Evolutionary conservation across 2,888 invertebrate genomes (phyloP).

Genomic region (Chalcis sispes): DNA sequence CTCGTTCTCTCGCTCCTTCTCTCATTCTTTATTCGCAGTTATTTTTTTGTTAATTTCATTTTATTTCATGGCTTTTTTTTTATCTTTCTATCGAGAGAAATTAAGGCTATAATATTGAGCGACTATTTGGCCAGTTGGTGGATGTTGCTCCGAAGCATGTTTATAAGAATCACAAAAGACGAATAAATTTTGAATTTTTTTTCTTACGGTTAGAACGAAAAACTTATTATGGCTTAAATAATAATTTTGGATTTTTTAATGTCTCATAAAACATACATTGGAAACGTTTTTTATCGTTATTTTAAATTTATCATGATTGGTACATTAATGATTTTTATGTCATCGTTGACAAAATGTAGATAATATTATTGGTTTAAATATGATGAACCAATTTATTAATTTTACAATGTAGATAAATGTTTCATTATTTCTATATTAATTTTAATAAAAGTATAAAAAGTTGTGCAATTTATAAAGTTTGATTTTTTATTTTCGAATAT

Average conservation of each 20-base stretch:
- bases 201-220: neutral
- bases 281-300: too few species aligned
- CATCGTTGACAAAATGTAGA: too few species aligned
- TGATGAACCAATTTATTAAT: too few species aligned
- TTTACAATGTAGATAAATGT: too few species aligned
- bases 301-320: too few species aligned
- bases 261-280: neutral
- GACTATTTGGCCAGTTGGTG: neutral
- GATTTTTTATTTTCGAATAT: too few species aligned
- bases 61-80: neutral
- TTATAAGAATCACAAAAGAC: neutral
- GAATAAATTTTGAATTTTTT: slow-evolving; percentile 1
- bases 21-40: neutral
- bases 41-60: neutral
- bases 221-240: neutral
- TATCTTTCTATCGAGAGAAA: neutral
- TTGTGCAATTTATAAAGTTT: too few species aligned
- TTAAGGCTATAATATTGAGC: neutral
- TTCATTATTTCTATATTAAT: too few species aligned
- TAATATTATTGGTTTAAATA: too few species aligned
- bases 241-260: neutral
- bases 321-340: too few species aligned
- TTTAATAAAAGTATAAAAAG: too few species aligned
- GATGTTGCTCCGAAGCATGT: neutral
- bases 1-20: neutral